A percentile compares a stretch with the other conserved stretches of the same genome.
Conservation (phyloP, 2,888 invertebrate genomes). For the Carpatolechia fugitivella region DNA sequence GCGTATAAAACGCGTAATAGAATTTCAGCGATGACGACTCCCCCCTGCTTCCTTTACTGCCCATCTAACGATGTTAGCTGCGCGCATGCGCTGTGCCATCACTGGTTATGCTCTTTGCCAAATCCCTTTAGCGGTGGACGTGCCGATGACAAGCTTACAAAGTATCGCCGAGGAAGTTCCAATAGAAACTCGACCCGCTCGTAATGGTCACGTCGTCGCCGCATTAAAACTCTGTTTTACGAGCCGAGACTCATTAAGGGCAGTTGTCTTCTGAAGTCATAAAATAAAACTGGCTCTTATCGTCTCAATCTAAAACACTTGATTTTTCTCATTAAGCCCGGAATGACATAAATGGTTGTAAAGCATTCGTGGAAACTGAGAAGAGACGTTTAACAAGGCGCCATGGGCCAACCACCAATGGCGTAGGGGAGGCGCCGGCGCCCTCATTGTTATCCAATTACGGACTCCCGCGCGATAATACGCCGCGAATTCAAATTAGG, state of each 20-base stretch:
- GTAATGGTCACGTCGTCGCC: conserved; percentile 9
- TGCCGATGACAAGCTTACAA: conserved; percentile 41
- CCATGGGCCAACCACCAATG: conserved; percentile 48
- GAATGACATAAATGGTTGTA: not conserved
- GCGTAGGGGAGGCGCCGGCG: conserved; percentile 61
- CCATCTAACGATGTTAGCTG: conserved; percentile 68
- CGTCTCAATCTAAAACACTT: conserved; percentile 3
- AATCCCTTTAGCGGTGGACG: conserved; percentile 37
- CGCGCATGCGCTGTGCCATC: conserved; percentile 64
- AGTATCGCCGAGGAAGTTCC: not conserved
- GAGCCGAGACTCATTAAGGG: conserved; percentile 8
- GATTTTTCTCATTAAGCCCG: conserved; percentile 3
- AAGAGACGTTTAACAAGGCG: conserved; percentile 32
- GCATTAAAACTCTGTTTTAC: conserved; percentile 7
- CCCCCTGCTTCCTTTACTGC: conserved; percentile 42
- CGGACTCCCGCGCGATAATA: conserved; percentile 74
- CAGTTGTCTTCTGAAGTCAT: conserved; percentile 8
- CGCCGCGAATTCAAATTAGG: conserved; percentile 78
- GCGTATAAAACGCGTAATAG: conserved; percentile 76
- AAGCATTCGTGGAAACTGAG: not conserved
- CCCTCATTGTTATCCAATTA: conserved; percentile 79
- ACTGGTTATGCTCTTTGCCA: conserved; percentile 35
- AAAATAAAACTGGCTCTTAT: conserved; percentile 1
- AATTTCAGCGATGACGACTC: conserved; percentile 67
- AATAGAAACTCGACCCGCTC: conserved; percentile 8